A percentile compares a stretch with the other conserved stretches of the same genome.
phyloP scores from a whole-genome alignment of 2,113 vertebrate species.

The Panthera uncia region DNA sequence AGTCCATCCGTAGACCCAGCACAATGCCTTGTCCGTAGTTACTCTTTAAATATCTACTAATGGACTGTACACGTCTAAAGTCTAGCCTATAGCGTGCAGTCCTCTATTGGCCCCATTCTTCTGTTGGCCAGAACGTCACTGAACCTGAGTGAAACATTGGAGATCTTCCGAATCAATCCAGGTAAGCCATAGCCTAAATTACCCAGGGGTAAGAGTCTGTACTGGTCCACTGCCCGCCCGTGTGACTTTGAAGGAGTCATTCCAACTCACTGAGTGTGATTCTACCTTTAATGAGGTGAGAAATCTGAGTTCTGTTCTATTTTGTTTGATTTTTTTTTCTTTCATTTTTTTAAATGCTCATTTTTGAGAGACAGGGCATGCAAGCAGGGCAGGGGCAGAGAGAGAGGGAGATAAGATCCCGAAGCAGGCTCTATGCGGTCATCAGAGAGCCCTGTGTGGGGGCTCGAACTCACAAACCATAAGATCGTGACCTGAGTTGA shows the following conservation, averaged over 20 bases:
- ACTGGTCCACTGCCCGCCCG: accelerated
- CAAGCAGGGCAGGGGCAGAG: too few relatives aligned
- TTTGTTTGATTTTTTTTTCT: not conserved
- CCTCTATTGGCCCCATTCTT: not conserved
- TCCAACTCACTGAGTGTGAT: not conserved
- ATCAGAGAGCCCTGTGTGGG: too few relatives aligned
- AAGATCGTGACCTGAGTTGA: too few relatives aligned
- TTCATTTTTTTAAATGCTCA: too few relatives aligned
- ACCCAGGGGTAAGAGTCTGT: accelerated
- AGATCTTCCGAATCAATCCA: not conserved
- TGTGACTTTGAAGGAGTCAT: not conserved
- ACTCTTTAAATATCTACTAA: not conserved
- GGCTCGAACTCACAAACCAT: too few relatives aligned
- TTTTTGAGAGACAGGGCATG: too few relatives aligned
- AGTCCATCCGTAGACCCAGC: not conserved
- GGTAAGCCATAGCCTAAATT: too few relatives aligned
- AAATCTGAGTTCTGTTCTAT: not conserved
- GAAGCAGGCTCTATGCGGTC: too few relatives aligned
- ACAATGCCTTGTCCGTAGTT: not conserved
- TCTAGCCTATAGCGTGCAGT: not conserved
- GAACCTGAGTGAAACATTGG: not conserved
- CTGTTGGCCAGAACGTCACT: not conserved
- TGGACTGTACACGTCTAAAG: not conserved
- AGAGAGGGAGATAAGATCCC: too few relatives aligned
- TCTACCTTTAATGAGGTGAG: not conserved